Base-by-base conservation (phyloP, 2,888 invertebrate genomes). In the Dicranocentrus wangi region DNA sequence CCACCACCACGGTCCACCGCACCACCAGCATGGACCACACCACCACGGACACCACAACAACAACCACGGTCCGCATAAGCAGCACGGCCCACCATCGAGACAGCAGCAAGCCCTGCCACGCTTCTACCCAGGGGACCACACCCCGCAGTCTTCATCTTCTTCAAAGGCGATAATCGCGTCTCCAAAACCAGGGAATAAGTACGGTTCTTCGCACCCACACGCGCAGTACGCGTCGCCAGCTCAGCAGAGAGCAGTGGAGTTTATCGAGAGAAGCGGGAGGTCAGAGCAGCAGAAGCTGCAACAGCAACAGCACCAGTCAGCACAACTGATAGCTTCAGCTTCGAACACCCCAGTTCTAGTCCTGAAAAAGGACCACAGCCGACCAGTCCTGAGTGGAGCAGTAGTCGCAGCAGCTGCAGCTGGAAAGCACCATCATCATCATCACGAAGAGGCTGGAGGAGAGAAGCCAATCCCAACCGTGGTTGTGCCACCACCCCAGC, bases 271-370 rank as follows among this genome's bases (percentile, higher is more conserved):
- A n/a, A n/a, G n/a, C n/a, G n/a, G n/a, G n/a, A n/a, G n/a, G n/a
- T n/a, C n/a, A n/a, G n/a, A n/a, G n/a, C n/a, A n/a, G n/a, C n/a
- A n/a, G n/a, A n/a, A n/a, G n/a, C n/a, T n/a, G n/a, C n/a, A n/a
- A n/a, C n/a, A n/a, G n/a, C n/a, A n/a, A n/a, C n/a, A n/a, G n/a
- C 69, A 70, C n/a, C 58, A 55, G 13, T 19, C 58, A 5, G 23
- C 71, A 13, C 60, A 71, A 5, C 25, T 71, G 17, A 60, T 71
- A 42, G 71, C 71, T 0, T 71, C 71, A 8, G 23, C 71, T 1
- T 71, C 71, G 25, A 60, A 42, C 32, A 73, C 73, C 0, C 73
- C 73, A 25, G 63, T 73, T 1, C 63, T 73, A 0, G 73, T 73
- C 27, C 17, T 73, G 17, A 73, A 73, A n/a, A 73, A 73, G 19